These are phyloP conservation scores for Astur gentilis DNA, from an alignment of 2,113 vertebrate genomes.

Conservation along the genomic window DNA sequence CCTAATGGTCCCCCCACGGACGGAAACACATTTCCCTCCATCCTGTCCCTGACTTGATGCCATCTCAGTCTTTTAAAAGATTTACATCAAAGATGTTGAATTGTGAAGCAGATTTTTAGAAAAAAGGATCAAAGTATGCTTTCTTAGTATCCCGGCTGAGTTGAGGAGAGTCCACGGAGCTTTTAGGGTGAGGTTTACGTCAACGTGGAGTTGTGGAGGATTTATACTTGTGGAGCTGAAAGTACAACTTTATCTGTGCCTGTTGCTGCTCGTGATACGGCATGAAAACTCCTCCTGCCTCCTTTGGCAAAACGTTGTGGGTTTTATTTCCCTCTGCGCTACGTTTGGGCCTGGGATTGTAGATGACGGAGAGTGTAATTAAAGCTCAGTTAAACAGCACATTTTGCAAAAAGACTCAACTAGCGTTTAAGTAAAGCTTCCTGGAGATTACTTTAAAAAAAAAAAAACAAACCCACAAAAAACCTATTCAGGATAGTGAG, in stretches of 20 bases:
- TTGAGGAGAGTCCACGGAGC: not conserved
- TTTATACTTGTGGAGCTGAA: not conserved
- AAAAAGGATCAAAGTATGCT: not conserved
- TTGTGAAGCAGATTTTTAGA: not conserved
- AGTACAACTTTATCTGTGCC: not conserved
- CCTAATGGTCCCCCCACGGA: not conserved
- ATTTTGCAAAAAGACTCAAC: not conserved
- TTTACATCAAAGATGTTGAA: not conserved
- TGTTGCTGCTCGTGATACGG: not conserved
- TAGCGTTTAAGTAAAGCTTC: not conserved
- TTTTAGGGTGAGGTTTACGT: not conserved
- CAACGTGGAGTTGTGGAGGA: not conserved
- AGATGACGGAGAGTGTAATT: not conserved
- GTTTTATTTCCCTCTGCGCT: not conserved
- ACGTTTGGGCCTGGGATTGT: not conserved
- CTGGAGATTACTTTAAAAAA: not conserved
- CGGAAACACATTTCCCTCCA: constrained; percentile 11
- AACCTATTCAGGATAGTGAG: not conserved
- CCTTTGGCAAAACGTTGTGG: not conserved
- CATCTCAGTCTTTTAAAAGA: not conserved
- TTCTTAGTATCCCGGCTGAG: not conserved
- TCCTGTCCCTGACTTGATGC: constrained; percentile 28
- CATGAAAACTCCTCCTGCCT: not conserved
- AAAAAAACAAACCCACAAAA: not conserved
- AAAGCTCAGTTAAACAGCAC: not conserved